Conservation (phyloP, 2,888 invertebrate genomes). For the Crossocerus cetratus region DNA sequence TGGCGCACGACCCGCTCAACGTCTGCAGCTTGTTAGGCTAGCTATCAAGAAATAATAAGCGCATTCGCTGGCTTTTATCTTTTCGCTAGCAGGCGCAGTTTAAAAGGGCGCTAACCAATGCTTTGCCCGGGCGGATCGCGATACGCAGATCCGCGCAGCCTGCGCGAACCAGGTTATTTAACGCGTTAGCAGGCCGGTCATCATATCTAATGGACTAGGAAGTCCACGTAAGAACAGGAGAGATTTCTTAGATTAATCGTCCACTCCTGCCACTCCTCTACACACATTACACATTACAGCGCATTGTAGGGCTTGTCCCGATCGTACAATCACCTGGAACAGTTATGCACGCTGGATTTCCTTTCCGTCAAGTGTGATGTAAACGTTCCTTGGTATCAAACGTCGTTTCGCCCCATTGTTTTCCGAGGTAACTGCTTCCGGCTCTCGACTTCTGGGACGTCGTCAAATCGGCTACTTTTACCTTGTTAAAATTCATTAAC, state of each 20-base stretch:
- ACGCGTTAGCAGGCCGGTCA: conserved; percentile 52
- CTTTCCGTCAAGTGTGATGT: conserved; percentile 38
- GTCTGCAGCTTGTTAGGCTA: neutral
- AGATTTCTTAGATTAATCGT: conserved; percentile 56
- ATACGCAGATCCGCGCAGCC: conserved; percentile 13
- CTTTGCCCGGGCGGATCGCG: conserved; percentile 19
- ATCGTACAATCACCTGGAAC: neutral
- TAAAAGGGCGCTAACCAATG: conserved; percentile 37
- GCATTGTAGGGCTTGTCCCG: too few species aligned
- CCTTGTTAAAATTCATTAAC: conserved; percentile 1
- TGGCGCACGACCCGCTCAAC: neutral
- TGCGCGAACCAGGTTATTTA: conserved; percentile 58
- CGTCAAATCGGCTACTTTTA: neutral
- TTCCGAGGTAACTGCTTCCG: neutral
- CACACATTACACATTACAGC: too few species aligned
- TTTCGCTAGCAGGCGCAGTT: conserved; percentile 23
- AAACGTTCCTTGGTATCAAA: conserved; percentile 23
- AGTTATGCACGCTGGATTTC: conserved; percentile 6
- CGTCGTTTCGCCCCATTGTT: conserved; percentile 11
- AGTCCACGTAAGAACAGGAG: conserved; percentile 50
- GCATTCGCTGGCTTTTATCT: conserved; percentile 39
- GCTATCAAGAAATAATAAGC: conserved; percentile 39
- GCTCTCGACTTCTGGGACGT: neutral
- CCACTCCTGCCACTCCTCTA: too few species aligned
- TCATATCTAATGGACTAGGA: conserved; percentile 65